phyloP scores from a whole-genome alignment of 2,113 vertebrate species.

The Peucedramus taeniatus region DNA sequence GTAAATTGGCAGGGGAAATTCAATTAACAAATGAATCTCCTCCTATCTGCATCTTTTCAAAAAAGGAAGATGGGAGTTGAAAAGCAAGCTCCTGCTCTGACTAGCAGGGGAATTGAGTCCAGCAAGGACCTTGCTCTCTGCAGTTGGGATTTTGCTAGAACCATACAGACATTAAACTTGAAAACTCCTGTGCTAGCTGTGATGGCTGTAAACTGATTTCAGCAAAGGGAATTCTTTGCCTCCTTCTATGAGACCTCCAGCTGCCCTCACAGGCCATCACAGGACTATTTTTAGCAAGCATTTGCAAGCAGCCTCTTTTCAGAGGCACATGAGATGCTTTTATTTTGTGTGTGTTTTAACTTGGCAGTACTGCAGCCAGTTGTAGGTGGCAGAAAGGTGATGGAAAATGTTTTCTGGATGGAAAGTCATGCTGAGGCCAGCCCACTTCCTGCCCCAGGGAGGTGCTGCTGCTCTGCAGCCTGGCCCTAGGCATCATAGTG shows the following conservation, averaged over 20 bases:
- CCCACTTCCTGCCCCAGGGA: conserved; percentile 17
- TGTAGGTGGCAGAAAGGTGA: background rate
- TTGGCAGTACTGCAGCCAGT: background rate
- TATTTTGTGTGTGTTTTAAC: background rate
- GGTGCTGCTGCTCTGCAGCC: background rate
- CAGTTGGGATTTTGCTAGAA: background rate
- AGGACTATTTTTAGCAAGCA: background rate
- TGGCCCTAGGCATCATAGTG: rapidly evolving
- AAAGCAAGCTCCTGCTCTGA: background rate
- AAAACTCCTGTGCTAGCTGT: background rate
- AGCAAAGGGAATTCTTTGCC: background rate
- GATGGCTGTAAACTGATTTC: background rate
- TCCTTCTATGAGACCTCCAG: background rate
- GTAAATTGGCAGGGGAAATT: conserved; percentile 25
- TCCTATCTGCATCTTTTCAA: background rate
- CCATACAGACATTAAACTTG: background rate
- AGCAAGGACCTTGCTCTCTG: background rate
- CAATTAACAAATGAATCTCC: background rate
- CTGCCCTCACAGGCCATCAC: background rate
- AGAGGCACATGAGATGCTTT: background rate
- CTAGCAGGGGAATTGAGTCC: background rate
- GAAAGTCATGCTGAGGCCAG: background rate
- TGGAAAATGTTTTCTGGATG: conserved; percentile 47
- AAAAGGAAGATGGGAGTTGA: background rate
- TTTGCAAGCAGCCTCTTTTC: background rate